These are phyloP conservation scores for Podabrus alpinus DNA, from an alignment of 2,888 invertebrate genomes.

Conservation along the genomic window DNA sequence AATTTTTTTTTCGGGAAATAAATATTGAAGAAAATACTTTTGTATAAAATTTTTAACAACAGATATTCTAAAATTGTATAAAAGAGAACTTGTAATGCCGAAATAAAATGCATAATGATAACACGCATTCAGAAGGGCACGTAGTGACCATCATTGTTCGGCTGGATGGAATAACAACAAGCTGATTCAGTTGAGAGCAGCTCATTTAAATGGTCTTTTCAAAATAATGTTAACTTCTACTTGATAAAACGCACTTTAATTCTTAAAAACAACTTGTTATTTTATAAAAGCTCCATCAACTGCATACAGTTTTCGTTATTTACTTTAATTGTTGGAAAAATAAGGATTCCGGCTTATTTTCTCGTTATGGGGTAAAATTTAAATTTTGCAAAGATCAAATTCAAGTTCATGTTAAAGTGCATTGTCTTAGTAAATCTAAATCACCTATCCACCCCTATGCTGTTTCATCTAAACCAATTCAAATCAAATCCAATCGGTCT, in stretches of 20 bases:
- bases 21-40: not conserved
- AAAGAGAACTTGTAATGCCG: not conserved
- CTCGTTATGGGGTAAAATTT: not conserved
- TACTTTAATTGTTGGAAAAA: not conserved
- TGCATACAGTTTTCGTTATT: constrained; percentile 8
- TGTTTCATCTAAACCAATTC: constrained; percentile 55
- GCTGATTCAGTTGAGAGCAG: constrained; percentile 41
- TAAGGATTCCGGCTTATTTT: too few species aligned
- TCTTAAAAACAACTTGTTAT: constrained; percentile 49
- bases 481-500: constrained; percentile 55
- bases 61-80: not conserved
- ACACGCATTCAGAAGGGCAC: constrained; percentile 44
- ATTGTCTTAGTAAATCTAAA: constrained; percentile 39
- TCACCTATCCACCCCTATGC: constrained; percentile 51
- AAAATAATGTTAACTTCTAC: constrained; percentile 53
- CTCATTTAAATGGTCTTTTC: constrained; percentile 51
- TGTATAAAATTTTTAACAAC: not conserved
- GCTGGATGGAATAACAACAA: constrained; percentile 50
- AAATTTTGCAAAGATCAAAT: constrained; percentile 13
- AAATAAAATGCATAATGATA: constrained; percentile 28
- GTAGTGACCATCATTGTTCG: constrained; percentile 48
- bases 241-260: constrained; percentile 49
- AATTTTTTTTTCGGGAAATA: not conserved
- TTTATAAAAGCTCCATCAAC: constrained; percentile 52
- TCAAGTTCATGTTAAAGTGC: constrained; percentile 30